phyloP scores from a whole-genome alignment of 2,797 vertebrate species.

The Sciurus vulgaris region DNA sequence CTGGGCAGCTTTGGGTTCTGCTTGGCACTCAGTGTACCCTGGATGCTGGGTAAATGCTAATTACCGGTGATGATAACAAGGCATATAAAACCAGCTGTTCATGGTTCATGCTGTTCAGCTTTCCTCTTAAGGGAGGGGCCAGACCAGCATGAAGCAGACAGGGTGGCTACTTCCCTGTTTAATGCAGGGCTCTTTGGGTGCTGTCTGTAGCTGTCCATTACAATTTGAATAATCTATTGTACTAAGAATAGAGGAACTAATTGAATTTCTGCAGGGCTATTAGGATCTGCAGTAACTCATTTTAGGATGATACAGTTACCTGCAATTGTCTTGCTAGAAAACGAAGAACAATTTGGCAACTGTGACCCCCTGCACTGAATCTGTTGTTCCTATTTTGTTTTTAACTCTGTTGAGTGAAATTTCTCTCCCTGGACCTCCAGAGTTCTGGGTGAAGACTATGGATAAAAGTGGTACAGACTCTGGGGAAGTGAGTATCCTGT shows the following conservation, averaged over 20 bases:
- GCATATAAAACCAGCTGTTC: constrained; percentile 55
- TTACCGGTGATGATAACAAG: background rate
- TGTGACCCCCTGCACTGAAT: constrained; percentile 61
- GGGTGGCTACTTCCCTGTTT: constrained; percentile 81
- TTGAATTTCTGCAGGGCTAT: constrained; percentile 77
- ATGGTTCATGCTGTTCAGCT: constrained; percentile 56
- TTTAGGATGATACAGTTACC: constrained; percentile 66
- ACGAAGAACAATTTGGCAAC: constrained; percentile 71
- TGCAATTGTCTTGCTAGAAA: constrained; percentile 74
- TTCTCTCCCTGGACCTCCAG: constrained; percentile 23
- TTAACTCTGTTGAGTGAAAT: constrained; percentile 40
- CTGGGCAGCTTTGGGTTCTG: background rate
- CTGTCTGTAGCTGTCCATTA: constrained; percentile 42
- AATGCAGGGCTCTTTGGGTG: constrained; percentile 59
- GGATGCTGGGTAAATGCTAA: background rate
- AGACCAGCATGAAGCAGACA: constrained; percentile 72
- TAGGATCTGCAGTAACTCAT: constrained; percentile 66
- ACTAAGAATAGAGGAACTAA: constrained; percentile 81
- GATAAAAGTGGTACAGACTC: background rate
- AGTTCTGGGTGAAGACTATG: background rate
- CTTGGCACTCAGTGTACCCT: background rate
- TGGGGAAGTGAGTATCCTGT: background rate
- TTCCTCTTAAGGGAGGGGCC: constrained; percentile 64
- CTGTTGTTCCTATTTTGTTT: constrained; percentile 60
- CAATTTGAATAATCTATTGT: constrained; percentile 66